Evolutionary conservation across 2,888 invertebrate species (phyloP).

Genomic region (Steinernema carpocapsae): DNA sequence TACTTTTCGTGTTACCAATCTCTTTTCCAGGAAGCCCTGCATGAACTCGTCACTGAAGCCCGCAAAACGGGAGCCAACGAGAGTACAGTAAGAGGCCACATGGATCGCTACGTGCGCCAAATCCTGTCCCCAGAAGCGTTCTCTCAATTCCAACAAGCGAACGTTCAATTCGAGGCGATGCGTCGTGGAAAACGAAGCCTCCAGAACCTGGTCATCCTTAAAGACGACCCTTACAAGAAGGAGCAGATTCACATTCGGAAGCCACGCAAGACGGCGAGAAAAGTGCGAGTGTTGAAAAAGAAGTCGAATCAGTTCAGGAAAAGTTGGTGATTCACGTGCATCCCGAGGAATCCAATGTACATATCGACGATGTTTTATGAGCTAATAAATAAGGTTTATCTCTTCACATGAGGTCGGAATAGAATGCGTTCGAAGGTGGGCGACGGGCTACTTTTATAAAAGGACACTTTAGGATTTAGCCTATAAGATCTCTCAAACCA

Average conservation of each 20-base stretch:
- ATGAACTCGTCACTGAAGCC: conserved; percentile 49
- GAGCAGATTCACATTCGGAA: conserved; percentile 18
- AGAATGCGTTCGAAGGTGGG: neutral
- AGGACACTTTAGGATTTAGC: neutral
- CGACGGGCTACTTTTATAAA: neutral
- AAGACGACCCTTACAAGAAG: conserved; percentile 23
- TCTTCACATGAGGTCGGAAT: too few relatives aligned
- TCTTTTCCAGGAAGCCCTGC: conserved; percentile 44
- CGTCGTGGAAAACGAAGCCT: conserved; percentile 30
- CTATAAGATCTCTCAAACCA: neutral
- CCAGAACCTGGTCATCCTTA: neutral
- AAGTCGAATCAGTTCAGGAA: neutral
- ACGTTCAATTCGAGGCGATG: conserved; percentile 40
- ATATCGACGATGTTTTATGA: neutral
- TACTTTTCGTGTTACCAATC: neutral
- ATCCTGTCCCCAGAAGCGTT: conserved; percentile 45
- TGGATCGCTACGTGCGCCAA: conserved; percentile 44
- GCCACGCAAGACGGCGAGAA: neutral
- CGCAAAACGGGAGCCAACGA: conserved; percentile 46
- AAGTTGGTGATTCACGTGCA: neutral
- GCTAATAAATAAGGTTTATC: neutral
- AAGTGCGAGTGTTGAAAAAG: neutral
- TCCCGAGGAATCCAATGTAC: neutral
- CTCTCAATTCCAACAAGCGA: conserved; percentile 42
- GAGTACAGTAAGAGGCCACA: conserved; percentile 42